Evolutionary conservation across 2,888 invertebrate species (phyloP), one percentile per base, ranked within the genome.

Genomic region (Agrotis segetum): DNA sequence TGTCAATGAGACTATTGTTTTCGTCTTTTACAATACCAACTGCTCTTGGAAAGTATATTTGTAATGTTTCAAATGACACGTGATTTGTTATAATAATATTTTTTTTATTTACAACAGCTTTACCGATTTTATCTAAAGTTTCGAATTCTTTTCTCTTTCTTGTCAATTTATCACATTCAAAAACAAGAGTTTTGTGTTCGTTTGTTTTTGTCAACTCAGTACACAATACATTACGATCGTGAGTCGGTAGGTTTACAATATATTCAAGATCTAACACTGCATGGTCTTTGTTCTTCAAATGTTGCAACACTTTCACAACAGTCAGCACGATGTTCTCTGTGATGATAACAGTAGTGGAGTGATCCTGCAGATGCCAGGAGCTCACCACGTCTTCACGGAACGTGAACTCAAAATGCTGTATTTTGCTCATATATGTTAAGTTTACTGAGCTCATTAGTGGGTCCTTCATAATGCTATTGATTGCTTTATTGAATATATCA

Each of bases 361-460:
- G 19, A 21, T 47, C 17, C 16, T 19, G 44, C 19, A 69, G 49
- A 40, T 71, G 52, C 56, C 67, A 40, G 2, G 66, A 44, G 9
- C 14, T 55, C n/a, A 63, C 40, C 9, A 59, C 53, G 5, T 66
- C 59, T 29, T 71, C 50, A n/a, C 19, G 59, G 70, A 70, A 70
- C 5, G 49, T 69, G 56, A 55, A 81, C 49, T 64, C 40, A 53
- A 46, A 21, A 46, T 70, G 13, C 14, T 49, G 62, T 44, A 49
- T 69, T 58, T 62, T 69, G 16, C 46, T 44, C n/a, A 56, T 14
- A 44, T 46, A 73, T 4, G 66, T 40, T 2, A 16, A 14, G 50
- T 40, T 76, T 44, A 76, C 16, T 16, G 77, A 56, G 21, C 16
- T 55, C 40, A 79, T 68, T 16, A 78, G 58, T 17, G 67, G 70